Evolutionary conservation across 2,888 invertebrate genomes (phyloP), one percentile per base, ranked within the genome.

Genomic region (Tineola bisselliella): DNA sequence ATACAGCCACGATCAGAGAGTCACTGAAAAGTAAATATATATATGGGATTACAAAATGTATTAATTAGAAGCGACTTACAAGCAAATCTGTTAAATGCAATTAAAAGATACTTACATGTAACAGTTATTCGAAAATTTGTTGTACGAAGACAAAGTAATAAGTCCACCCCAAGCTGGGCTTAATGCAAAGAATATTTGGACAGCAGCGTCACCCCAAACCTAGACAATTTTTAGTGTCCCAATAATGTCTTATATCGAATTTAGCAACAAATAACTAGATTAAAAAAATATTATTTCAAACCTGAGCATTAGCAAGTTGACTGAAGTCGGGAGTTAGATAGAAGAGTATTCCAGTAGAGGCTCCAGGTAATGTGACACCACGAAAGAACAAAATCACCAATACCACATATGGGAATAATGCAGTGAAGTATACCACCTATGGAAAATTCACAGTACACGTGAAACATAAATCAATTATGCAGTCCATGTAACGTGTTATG

Each of bases 161-260:
- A 95, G 88, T 44, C 95, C 95, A 60, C 95, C 95, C 92, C 95
- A 94, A 60, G 94, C 93, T 3, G 94, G 94, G 68, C 94, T 94
- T 19, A 95, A 79, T 0, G 95, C 94, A 75, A 94, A 96, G 79
- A 96, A 95, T 70, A 95, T 94, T 79, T 95, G 95, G 18, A 94
- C 93, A 0, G 94, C 93, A 0, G 94, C 94, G 72, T 94, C 93
- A 56, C 93, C 93, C 94, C 93, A 93, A 12, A 93, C 92, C 91
- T 91, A 63, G 0, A 63, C 33, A 61, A 54, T 52, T n/a, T 12
- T 61, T 52, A 54, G 59, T 48, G 33, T 48, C n/a, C n/a, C 5
- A 48, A 15, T 48, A 2, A 48, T 17, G 43, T 43, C 8, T 43
- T 43, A 15, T 48, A 15, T 8, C 48, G 11, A 38, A 38, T 48